Evolutionary conservation across 1,140 invertebrate genomes (phyloP).

Genomic region (Bombus vancouverensis): DNA sequence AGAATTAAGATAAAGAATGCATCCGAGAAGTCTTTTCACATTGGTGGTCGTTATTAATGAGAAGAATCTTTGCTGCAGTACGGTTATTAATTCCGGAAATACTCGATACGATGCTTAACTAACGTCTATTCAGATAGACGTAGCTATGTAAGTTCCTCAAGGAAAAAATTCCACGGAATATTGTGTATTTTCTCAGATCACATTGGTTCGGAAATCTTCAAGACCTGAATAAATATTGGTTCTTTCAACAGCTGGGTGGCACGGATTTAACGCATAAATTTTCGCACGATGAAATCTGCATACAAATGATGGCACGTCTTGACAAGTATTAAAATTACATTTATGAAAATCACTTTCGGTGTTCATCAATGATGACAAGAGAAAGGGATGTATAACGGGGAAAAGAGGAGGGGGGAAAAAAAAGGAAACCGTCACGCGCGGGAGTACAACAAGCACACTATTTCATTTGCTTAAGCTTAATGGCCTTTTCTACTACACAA

Average conservation of each 20-base stretch:
- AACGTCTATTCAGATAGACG: not conserved
- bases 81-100: not conserved
- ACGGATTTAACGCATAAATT: conserved; percentile 33
- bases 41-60: not conserved
- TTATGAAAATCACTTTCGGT: conserved; percentile 11
- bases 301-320: conserved; percentile 9
- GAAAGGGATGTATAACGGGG: not conserved
- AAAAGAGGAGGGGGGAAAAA: accelerated
- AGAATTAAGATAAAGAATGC: not conserved
- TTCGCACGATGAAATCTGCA: conserved; percentile 5
- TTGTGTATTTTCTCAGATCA: conserved; percentile 7
- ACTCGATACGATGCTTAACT: not conserved
- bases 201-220: not conserved
- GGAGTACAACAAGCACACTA: conserved; percentile 14
- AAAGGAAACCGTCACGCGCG: not conserved
- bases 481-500: conserved; percentile 27
- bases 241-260: not conserved
- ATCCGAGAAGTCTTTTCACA: not conserved
- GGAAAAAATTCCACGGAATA: not conserved
- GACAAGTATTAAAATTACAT: conserved; percentile 27
- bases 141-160: not conserved
- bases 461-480: conserved; percentile 50
- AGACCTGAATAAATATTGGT: conserved; percentile 39
- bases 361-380: not conserved
- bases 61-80: not conserved